A percentile compares a stretch with the other conserved stretches of the same genome.
These are phyloP conservation scores for Eospalax fontanierii DNA, from an alignment of 2,797 vertebrate species.

Conservation along the genomic window DNA sequence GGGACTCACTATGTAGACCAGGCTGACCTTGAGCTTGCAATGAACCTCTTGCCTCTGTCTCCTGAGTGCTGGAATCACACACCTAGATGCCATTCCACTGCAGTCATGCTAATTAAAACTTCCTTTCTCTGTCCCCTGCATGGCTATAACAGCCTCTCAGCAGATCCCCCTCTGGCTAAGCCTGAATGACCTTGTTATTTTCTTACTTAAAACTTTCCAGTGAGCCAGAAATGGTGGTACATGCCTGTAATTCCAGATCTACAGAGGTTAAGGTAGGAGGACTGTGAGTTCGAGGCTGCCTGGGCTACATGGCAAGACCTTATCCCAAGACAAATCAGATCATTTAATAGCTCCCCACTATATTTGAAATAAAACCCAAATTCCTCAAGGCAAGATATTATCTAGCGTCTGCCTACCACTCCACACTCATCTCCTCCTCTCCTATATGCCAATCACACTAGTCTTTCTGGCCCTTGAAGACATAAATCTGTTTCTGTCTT, in stretches of 20 bases:
- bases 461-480: not conserved
- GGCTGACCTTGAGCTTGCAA: no score
- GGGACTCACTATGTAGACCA: no score
- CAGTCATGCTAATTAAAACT: not conserved
- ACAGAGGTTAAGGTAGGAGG: not conserved
- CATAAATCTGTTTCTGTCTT: not conserved
- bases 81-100: not conserved
- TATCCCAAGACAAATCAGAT: not conserved
- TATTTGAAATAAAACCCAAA: slow-evolving; percentile 44
- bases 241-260: not conserved
- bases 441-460: not conserved
- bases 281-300: not conserved
- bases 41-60: no score
- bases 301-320: not conserved
- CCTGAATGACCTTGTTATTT: not conserved
- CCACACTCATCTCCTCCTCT: not conserved
- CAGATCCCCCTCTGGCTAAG: not conserved
- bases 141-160: not conserved
- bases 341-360: not conserved
- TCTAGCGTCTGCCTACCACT: not conserved
- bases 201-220: not conserved
- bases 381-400: not conserved
- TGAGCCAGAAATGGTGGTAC: not conserved
- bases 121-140: not conserved
- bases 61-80: no score